Base-by-base conservation (phyloP, 2,888 invertebrate genomes). In the Drosophila sordidula region DNA sequence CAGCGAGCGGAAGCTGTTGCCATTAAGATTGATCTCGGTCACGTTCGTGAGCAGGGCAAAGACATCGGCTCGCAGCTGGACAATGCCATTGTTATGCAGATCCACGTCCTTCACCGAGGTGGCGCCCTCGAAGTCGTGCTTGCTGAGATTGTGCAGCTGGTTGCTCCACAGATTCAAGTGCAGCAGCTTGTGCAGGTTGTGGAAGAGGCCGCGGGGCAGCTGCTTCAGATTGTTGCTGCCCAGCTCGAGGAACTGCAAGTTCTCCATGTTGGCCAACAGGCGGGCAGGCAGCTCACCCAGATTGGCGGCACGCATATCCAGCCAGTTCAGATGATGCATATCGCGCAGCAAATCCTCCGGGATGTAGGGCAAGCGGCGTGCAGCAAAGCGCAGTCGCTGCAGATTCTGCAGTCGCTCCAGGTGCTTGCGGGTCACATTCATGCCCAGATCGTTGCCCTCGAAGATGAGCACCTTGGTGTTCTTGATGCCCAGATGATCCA, bases 111-210 rank as follows among this genome's bases (percentile, higher is more conserved):
- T 93, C 4, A 97, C 92, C 0, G 94, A 94, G 32, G 93, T 92
- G 3, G 95, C 93, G 47, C 95, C 94, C 32, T 94, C 93, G 86
- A 96, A 95, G 67, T 94, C 93, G 62, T 94, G 93, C 68, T 94
- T 93, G 14, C 94, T 93, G 39, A 96, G 93, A 91, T 94, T 94
- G 25, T 93, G 93, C 58, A 97, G 92, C 77, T 94, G 93, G 89
- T 96, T 97, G 80, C 94, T 93, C 94, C 95, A 95, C 34, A 96
- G 90, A 80, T 95, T 95, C 54, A 97, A 92, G 49, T 94, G 93
- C 57, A 92, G 92, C 64, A 96, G 90, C 76, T 94, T 93, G 55
- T 92, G 93, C 78, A 95, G 93, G 89, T 94, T 94, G 36, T 93
- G 93, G 90, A 96, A 96, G 57, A 95, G 92, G 62, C 93, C 94